These are phyloP conservation scores for Cotesia glomerata DNA, from an alignment of 1,140 invertebrate species.

Conservation along the genomic window DNA sequence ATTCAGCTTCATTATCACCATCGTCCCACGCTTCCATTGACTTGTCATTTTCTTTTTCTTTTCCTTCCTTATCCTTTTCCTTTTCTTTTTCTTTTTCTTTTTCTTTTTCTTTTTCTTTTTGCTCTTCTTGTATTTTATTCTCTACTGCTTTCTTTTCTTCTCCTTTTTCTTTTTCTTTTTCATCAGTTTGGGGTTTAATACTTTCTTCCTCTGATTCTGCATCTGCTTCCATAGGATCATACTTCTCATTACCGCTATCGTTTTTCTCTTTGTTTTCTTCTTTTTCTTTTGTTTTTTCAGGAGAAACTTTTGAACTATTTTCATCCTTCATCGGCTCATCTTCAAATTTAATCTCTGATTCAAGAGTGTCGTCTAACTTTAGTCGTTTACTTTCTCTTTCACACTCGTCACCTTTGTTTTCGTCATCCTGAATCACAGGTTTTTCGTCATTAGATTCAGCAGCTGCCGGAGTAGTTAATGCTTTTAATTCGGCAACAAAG, in stretches of 20 bases:
- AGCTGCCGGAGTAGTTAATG: constrained; percentile 37
- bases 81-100: constrained; percentile 53
- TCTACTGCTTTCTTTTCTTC: constrained; percentile 37
- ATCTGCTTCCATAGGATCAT: constrained; percentile 56
- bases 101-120: constrained; percentile 39
- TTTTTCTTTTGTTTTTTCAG: background rate
- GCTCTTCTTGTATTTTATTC: constrained; percentile 34
- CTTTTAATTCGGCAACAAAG: constrained; percentile 56
- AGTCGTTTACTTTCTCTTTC: constrained; percentile 5
- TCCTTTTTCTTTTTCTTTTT: constrained; percentile 36
- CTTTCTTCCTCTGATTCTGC: constrained; percentile 49
- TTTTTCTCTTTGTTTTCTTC: constrained; percentile 23
- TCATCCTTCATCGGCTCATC: background rate
- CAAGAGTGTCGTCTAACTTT: constrained; percentile 14
- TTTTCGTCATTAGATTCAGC: constrained; percentile 41
- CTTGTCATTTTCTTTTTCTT: constrained; percentile 34
- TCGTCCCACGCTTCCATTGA: constrained; percentile 48
- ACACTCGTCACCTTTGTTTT: constrained; percentile 4
- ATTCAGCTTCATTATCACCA: constrained; percentile 51
- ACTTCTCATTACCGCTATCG: constrained; percentile 43
- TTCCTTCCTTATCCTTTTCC: constrained; percentile 42
- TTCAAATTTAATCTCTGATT: background rate
- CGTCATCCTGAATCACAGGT: background rate
- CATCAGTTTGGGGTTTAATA: constrained; percentile 27
- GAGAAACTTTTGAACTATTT: background rate